Evolutionary conservation across 2,888 invertebrate genomes (phyloP).

Genomic region (Tetramorium bicarinatum): DNA sequence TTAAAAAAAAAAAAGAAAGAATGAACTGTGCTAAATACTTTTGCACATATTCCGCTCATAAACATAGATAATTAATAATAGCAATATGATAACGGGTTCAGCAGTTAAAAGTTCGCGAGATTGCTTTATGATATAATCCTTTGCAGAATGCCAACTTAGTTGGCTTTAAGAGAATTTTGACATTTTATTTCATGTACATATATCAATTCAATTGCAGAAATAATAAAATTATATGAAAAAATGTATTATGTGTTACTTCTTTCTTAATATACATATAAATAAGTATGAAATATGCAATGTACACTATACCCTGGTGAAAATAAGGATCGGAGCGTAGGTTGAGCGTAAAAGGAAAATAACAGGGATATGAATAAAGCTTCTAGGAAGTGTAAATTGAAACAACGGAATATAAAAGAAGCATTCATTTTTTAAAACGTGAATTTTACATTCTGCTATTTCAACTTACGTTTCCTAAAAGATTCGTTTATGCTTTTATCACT

Average conservation of each 20-base stretch:
- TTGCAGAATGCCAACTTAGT: background rate
- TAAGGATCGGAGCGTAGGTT: too few relatives aligned
- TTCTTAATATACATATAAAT: background rate
- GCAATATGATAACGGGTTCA: background rate
- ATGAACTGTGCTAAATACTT: background rate
- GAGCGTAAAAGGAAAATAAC: too few relatives aligned
- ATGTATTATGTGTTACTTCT: background rate
- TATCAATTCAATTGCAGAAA: conserved; percentile 2
- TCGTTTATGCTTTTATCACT: too few relatives aligned
- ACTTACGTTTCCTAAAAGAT: too few relatives aligned
- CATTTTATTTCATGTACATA: background rate
- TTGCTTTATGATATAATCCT: background rate
- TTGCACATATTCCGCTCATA: background rate
- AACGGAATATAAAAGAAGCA: too few relatives aligned
- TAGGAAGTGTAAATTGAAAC: too few relatives aligned
- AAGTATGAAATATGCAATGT: too few relatives aligned
- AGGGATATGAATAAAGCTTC: too few relatives aligned
- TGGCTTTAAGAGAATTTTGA: background rate
- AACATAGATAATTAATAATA: background rate
- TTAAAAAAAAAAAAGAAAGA: background rate
- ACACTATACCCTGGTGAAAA: too few relatives aligned
- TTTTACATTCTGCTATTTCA: too few relatives aligned
- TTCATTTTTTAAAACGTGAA: too few relatives aligned
- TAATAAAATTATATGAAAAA: background rate
- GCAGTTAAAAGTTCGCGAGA: background rate